Conservation (phyloP, 2,797 vertebrate genomes). For the Strix occidentalis region DNA sequence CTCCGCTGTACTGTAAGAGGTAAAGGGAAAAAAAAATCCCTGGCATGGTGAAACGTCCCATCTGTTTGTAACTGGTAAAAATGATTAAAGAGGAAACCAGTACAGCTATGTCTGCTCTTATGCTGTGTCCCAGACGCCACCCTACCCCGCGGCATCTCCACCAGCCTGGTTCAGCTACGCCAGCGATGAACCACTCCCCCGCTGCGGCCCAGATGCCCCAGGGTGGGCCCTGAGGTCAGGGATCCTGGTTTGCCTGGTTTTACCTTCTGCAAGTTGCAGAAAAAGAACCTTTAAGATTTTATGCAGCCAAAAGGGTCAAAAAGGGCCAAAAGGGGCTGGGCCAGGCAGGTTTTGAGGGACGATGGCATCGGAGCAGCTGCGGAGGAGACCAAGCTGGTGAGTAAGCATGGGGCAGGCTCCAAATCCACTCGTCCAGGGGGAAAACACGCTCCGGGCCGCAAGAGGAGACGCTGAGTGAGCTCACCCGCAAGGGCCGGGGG, state of each 20-base stretch:
- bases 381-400: not conserved
- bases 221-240: not conserved
- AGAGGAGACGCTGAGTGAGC: not conserved
- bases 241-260: not conserved
- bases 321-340: not conserved
- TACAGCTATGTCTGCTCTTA: not conserved
- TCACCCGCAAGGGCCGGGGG: not conserved
- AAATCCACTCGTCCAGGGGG: not conserved
- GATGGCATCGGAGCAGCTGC: not conserved
- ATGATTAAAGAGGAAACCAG: not conserved
- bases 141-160: slow-evolving; percentile 4
- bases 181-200: not conserved
- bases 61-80: not conserved
- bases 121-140: not conserved
- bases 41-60: not conserved
- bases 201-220: not conserved
- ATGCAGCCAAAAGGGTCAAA: rapidly evolving
- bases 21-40: not conserved
- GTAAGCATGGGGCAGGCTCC: not conserved
- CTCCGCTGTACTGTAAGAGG: not conserved
- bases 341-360: rapidly evolving
- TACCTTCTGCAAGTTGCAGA: not conserved
- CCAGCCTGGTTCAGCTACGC: not conserved
- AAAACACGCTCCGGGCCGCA: not conserved
- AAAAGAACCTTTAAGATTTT: not conserved